These are phyloP conservation scores for Coluber constrictor DNA, from an alignment of 2,797 vertebrate species.

Conservation along the genomic window DNA sequence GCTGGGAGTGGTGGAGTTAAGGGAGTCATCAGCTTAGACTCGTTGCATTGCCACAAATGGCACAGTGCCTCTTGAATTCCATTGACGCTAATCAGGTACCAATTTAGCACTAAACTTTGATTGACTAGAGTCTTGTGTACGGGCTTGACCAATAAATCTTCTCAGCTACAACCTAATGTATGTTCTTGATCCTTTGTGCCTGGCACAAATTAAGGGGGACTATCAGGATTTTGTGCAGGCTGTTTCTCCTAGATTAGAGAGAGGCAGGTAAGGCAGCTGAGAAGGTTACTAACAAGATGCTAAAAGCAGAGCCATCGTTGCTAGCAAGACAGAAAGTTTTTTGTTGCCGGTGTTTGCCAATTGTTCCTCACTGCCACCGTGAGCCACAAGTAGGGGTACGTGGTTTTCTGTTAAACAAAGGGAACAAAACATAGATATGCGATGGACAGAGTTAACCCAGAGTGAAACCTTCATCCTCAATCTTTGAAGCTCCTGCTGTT, in stretches of 20 bases:
- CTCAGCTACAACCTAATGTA: too few species aligned
- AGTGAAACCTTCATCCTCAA: neutral
- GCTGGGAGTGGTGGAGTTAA: neutral
- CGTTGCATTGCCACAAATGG: neutral
- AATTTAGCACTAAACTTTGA: neutral
- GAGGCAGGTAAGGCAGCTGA: neutral
- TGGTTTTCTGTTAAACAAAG: slow-evolving; percentile 10
- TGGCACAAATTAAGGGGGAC: neutral
- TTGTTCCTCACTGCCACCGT: neutral
- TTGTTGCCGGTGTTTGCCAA: neutral
- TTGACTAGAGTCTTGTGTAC: neutral
- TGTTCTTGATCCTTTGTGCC: neutral
- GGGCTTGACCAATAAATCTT: neutral
- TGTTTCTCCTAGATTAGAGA: neutral
- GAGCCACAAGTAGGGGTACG: neutral
- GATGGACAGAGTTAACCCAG: neutral
- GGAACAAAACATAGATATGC: slow-evolving; percentile 1
- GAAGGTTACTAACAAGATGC: neutral
- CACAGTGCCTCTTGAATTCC: neutral
- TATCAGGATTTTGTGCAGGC: neutral
- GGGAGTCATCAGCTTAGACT: neutral
- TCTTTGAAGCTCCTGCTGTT: neutral
- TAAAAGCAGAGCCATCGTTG: neutral
- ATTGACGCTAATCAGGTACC: neutral
- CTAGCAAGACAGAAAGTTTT: neutral